phyloP scores from a whole-genome alignment of 2,797 vertebrate species.

The Heterohyrax brucei region DNA sequence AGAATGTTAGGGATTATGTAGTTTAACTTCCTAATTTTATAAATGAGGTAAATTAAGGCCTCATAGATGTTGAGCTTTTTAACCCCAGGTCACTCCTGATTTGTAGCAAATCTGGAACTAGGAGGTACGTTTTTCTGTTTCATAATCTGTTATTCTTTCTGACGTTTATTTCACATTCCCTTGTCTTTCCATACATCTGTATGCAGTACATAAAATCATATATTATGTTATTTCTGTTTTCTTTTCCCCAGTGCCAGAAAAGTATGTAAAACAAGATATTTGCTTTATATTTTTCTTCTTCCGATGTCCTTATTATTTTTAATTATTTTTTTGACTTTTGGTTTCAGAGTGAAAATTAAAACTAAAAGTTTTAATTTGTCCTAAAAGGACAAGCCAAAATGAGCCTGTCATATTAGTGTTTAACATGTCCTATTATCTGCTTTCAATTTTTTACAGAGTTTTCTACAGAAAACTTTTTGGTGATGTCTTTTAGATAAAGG shows the following conservation, averaged over 20 bases:
- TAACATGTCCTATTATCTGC: background rate
- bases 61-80: background rate
- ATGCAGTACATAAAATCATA: background rate
- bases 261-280: no score
- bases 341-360: no score
- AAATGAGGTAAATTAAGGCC: no score
- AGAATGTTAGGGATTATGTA: no score
- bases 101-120: background rate
- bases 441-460: slow-evolving; percentile 41
- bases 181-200: background rate
- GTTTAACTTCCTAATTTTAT: no score
- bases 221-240: background rate
- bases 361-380: no score
- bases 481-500: no score
- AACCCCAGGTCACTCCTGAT: background rate
- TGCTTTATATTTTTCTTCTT: no score
- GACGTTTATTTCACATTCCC: background rate
- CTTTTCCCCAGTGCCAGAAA: no score
- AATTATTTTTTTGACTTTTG: no score
- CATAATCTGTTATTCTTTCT: background rate
- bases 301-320: no score
- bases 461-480: slow-evolving; percentile 9
- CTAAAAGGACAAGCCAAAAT: slow-evolving; percentile 7
- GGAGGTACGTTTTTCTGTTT: background rate
- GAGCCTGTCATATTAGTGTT: background rate